Evolutionary conservation across 2,888 invertebrate species (phyloP).

Genomic region (Xestia ashworthii): DNA sequence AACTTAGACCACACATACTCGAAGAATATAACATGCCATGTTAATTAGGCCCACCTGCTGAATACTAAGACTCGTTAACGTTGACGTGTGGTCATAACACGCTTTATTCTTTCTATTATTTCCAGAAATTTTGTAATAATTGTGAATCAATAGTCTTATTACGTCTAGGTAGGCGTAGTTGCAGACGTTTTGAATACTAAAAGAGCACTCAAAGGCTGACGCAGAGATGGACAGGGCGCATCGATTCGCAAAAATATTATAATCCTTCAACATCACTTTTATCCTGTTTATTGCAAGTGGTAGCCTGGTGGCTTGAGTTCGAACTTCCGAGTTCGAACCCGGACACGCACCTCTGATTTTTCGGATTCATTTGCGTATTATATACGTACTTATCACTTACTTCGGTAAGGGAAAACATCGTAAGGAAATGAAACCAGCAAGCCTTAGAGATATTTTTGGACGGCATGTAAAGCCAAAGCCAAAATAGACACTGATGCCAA

Average conservation of each 20-base stretch:
- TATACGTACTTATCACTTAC: too few species aligned
- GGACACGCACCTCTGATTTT: too few species aligned
- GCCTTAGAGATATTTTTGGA: too few species aligned
- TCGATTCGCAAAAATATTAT: background rate
- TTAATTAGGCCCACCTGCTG: constrained; percentile 55
- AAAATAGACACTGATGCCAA: too few species aligned
- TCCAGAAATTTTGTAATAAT: constrained; percentile 27
- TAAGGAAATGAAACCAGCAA: too few species aligned
- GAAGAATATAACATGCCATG: constrained; percentile 15
- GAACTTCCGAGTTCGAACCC: too few species aligned
- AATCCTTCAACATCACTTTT: background rate
- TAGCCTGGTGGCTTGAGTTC: too few species aligned
- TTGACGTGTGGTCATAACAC: constrained; percentile 18
- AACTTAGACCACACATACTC: constrained; percentile 49
- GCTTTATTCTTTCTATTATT: constrained; percentile 11
- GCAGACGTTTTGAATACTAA: background rate
- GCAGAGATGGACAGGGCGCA: background rate
- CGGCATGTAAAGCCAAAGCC: too few species aligned
- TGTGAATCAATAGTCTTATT: background rate
- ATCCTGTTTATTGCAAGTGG: background rate
- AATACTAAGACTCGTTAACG: constrained; percentile 20
- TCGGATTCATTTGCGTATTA: too few species aligned
- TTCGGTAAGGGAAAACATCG: too few species aligned
- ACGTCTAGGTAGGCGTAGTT: background rate
- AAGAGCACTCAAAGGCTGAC: background rate